Base-by-base conservation (phyloP, 2,888 invertebrate genomes). In the Germaria angustata region DNA sequence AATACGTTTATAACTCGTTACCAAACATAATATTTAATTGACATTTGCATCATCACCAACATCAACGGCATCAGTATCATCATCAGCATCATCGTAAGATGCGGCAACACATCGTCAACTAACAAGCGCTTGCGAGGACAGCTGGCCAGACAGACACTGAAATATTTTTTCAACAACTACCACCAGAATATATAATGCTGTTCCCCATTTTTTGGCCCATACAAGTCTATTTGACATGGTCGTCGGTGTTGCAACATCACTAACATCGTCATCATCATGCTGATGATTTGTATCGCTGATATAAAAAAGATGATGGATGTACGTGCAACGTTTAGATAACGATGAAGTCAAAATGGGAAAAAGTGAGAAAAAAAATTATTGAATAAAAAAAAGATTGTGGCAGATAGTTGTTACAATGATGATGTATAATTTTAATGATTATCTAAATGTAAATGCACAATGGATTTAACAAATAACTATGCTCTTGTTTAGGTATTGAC, bases 41-140 rank as follows among this genome's bases (percentile, higher is more conserved):
- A 82, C 78, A 82, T 79, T 82, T 79, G 73, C 81, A 75, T 73
- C 81, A 81, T 63, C 63, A 39, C n/a, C 32, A 46, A 15, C 55
- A 34, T 9, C 44, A 69, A 7, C 63, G 55, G 34, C 55, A 20
- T 13, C 46, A 59, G n/a, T 34, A 51, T 1, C 28, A 51, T 7
- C 32, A n/a, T 44, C 15, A 32, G 9, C n/a, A 13, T 53, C 17
- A 11, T 28, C 34, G 11, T 36, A 63, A 73, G 53, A 41, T 44
- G 44, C 41, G 15, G 44, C 73, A 73, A 44, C 41, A 63, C 32
- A 44, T 44, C 73, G 44, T 55, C 53, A 55, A 20, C 53, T 24
- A 75, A 53, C 36, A 32, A 41, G 15, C 44, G 75, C 32, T 65
- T 34, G 11, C 46, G 69, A 69, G 69, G 66, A 63, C 75, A 65